Evolutionary conservation across 2,113 vertebrate species (phyloP), one percentile per base, ranked within the genome.

Genomic region (Polypterus senegalus): DNA sequence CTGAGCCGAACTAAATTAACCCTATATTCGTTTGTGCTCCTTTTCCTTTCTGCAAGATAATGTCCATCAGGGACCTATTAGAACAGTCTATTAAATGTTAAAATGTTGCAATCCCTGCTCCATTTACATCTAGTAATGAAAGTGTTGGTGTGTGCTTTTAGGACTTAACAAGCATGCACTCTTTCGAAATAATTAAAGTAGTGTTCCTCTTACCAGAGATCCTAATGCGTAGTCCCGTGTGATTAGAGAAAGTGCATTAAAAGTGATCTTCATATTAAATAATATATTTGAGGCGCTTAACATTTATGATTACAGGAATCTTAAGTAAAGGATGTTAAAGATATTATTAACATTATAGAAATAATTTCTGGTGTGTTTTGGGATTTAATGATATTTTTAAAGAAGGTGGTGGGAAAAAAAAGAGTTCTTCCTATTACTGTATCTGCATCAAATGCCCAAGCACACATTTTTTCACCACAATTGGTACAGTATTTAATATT

Each of bases 1-100:
- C 95, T 97, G 94, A 92, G 90, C 89, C 88, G 87, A 91, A 92
- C 84, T 80, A 91, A 91, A 92, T 97, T 91, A 97, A 91, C 91
- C 84, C 75, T 80, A 70, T 76, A 81, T 80, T 72, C 55, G 71
- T 75, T 73, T 80, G 63, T 64, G 77, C 77, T 81, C 77, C 73
- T 75, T 76, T 57, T 73, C 71, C 69, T 65, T 67, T 61, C 65
- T 66, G 55, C 67, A 80, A 76, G 67, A 61, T 9, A 58, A 66
- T 63, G 68, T 72, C 77, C 80, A 82, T 81, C 70, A 52, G 80
- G 80, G 84, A 86, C 83, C 78, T 73, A 85, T 88, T 86, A 86
- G 73, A 73, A 69, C 62, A 71, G 77, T 80, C 76, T 83, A 83
- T 83, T 82, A 81, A 79, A 80, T 72, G 75, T 68, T 79, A 70